Evolutionary conservation across 2,888 invertebrate genomes (phyloP).

Genomic region (Ophion obscuratus): DNA sequence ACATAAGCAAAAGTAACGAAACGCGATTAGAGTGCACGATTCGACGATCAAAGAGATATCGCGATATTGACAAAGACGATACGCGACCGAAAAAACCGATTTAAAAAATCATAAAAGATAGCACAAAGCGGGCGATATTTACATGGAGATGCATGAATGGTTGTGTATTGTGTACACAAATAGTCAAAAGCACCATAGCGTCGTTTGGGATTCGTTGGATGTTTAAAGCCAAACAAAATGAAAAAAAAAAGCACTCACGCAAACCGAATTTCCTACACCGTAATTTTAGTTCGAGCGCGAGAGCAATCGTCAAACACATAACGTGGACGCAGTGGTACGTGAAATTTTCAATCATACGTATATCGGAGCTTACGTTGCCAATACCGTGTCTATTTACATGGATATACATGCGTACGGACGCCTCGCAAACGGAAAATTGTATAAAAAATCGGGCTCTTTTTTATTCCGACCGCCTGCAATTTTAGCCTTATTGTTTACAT

Average conservation of each 20-base stretch:
- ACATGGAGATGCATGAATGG: conserved; percentile 14
- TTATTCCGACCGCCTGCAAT: background rate
- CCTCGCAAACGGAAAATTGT: background rate
- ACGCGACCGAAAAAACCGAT: conserved; percentile 2
- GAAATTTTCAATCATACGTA: conserved; percentile 47
- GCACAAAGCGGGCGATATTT: background rate
- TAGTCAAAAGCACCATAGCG: conserved; percentile 2
- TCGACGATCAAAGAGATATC: conserved; percentile 40
- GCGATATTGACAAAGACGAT: conserved; percentile 34
- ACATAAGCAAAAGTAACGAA: conserved; percentile 5
- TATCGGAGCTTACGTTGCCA: conserved; percentile 40
- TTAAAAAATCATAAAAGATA: conserved; percentile 3
- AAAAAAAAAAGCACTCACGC: conserved; percentile 8
- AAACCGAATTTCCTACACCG: conserved; percentile 9
- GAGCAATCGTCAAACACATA: conserved; percentile 32
- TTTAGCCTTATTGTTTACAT: background rate
- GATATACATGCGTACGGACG: background rate
- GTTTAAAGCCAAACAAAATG: background rate
- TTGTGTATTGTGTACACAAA: conserved; percentile 1
- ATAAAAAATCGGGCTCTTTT: background rate
- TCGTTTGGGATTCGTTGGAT: conserved; percentile 28
- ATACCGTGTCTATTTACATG: background rate
- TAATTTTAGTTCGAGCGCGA: conserved; percentile 17
- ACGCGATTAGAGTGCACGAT: conserved; percentile 7
- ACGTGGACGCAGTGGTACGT: conserved; percentile 15